A percentile compares a stretch with the other conserved stretches of the same genome.
Conservation (phyloP, 2,888 invertebrate genomes). For the Auanema freiburgensis region DNA sequence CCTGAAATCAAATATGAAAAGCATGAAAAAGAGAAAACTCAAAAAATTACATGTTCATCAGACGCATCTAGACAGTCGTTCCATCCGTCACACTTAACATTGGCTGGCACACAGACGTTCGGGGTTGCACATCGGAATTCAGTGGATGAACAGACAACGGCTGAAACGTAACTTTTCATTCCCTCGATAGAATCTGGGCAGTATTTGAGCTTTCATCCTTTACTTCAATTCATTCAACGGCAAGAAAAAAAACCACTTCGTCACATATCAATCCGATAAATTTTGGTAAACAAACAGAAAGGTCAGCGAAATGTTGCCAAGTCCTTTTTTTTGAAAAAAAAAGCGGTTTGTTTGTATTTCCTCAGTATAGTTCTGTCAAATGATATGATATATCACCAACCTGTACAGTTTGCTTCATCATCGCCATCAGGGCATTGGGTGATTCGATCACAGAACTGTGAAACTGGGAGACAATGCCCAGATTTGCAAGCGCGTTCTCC, state of each 20-base stretch:
- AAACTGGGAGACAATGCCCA: slow-evolving; percentile 49
- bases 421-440: slow-evolving; percentile 54
- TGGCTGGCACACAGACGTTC: slow-evolving; percentile 48
- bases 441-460: slow-evolving; percentile 49
- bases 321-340: neutral
- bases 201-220: slow-evolving; percentile 1
- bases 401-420: slow-evolving; percentile 44
- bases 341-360: neutral
- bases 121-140: slow-evolving; percentile 46
- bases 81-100: slow-evolving; percentile 51
- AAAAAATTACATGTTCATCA: slow-evolving; percentile 38
- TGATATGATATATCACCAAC: slow-evolving; percentile 22
- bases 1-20: slow-evolving; percentile 13
- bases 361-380: slow-evolving; percentile 1
- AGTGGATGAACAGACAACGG: slow-evolving; percentile 42
- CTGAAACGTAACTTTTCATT: slow-evolving; percentile 27
- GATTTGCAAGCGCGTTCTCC: slow-evolving; percentile 51
- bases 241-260: no score
- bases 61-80: slow-evolving; percentile 49
- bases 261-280: no score
- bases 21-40: neutral
- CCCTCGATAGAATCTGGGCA: no score
- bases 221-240: no score
- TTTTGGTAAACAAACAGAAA: neutral
- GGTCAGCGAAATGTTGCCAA: slow-evolving; percentile 10